These are phyloP conservation scores for Actinemys pallida DNA, from an alignment of 2,113 vertebrate genomes.

Conservation along the genomic window DNA sequence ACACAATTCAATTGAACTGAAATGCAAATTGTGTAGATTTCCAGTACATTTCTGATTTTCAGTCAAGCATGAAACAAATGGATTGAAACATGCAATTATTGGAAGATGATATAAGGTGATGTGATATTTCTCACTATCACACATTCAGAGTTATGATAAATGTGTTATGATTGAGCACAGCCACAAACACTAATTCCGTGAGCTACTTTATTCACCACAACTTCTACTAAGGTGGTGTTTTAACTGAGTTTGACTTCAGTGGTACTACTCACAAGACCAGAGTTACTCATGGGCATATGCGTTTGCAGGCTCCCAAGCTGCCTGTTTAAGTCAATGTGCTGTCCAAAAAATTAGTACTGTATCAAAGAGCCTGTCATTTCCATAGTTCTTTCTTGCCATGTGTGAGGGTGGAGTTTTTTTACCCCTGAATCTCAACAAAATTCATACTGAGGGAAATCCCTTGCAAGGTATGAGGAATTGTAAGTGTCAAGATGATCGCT, in stretches of 20 bases:
- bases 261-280: not conserved
- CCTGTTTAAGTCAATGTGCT: not conserved
- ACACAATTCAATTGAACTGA: not conserved
- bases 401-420: not conserved
- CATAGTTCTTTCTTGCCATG: not conserved
- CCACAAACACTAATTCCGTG: not conserved
- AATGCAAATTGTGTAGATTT: not conserved
- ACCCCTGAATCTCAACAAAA: not conserved
- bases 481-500: not conserved
- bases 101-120: not conserved
- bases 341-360: not conserved
- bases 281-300: not conserved
- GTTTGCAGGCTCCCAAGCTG: not conserved
- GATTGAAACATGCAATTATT: not conserved
- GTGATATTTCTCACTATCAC: not conserved
- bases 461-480: not conserved
- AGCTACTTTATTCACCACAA: not conserved
- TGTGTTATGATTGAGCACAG: not conserved
- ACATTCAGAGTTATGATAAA: not conserved
- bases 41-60: not conserved
- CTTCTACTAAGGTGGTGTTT: not conserved
- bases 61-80: not conserved
- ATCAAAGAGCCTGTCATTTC: not conserved
- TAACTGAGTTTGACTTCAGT: not conserved
- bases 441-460: constrained; percentile 12